Evolutionary conservation across 35 echinoderm and acorn worm species (phyloP), one percentile per base, ranked within the genome.

Genomic region (Apostichopus californicus): DNA sequence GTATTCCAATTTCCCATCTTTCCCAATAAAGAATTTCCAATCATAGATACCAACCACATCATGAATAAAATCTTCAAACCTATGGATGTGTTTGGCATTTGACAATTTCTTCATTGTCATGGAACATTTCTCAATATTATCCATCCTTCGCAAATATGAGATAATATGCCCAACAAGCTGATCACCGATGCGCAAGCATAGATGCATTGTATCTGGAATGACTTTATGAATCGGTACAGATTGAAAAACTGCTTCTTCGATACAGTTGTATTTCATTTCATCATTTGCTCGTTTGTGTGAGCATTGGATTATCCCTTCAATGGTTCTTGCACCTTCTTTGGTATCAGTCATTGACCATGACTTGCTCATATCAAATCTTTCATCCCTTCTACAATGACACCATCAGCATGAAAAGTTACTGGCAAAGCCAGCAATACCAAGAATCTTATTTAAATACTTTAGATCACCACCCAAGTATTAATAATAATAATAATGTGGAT

Each of bases 101-200:
- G 79, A 34, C 25, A 34, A 53, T 34, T 53, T 34, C 79, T 81
- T 81, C 79, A 81, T 81, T 53, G 24, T 81, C 28, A 34, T 34
- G 28, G 28, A 34, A 81, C 22, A 21, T 8, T 34, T 21, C 22
- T 34, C 14, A 81, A 81, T 34, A 81, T 96, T 91, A 21, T 93
- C 87, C 72, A 61, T 91, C 17, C 54, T 72, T 21, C 93, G 80
- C 13, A 94, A 86, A 78, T 92, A 94, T 65, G 56, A 94, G 5
- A 89, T 92, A 6, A 93, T 23, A 82, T 96, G 95, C 56, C 93
- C 91, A 57, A 96, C 88, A 23, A 96, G 52, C 78, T 96, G 78
- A 88, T 96, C 95, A 79, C 90, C 90, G 24, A 96, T 93, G 5
- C 92, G 52, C 23, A 93, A 72, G 77, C 93, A 96, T 56, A 96